Conservation (phyloP, 1,140 invertebrate species). For the Whitmania pigra region DNA sequence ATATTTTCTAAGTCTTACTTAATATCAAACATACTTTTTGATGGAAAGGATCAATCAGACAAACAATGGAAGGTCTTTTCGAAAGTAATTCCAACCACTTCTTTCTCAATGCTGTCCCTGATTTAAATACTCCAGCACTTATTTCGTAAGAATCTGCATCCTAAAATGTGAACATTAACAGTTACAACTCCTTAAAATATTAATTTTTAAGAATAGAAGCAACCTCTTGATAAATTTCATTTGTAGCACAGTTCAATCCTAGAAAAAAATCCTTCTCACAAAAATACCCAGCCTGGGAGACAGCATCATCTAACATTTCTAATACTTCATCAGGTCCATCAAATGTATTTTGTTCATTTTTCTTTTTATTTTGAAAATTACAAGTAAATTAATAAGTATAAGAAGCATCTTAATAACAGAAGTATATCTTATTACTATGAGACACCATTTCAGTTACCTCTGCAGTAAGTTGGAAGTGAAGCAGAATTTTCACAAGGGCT, state of each 20-base stretch:
- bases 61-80: background rate
- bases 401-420: too few relatives aligned
- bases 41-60: background rate
- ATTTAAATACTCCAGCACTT: background rate
- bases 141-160: background rate
- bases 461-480: too few relatives aligned
- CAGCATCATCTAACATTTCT: too few relatives aligned
- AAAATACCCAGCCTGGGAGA: too few relatives aligned
- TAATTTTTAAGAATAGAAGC: background rate
- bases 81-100: background rate
- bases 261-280: slow-evolving; percentile 1
- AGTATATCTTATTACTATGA: too few relatives aligned
- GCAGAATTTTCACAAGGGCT: too few relatives aligned
- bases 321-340: too few relatives aligned
- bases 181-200: background rate
- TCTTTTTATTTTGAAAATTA: too few relatives aligned
- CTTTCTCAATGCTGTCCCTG: background rate
- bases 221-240: background rate
- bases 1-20: background rate
- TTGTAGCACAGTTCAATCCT: slow-evolving; percentile 2
- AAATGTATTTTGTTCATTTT: too few relatives aligned
- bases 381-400: too few relatives aligned
- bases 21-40: slow-evolving; percentile 6
- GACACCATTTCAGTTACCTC: too few relatives aligned
- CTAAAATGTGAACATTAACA: background rate